A percentile compares a stretch with the other conserved stretches of the same genome.
Conservation (phyloP, 2,888 invertebrate species). For the Harpagoxenus sublaevis region DNA sequence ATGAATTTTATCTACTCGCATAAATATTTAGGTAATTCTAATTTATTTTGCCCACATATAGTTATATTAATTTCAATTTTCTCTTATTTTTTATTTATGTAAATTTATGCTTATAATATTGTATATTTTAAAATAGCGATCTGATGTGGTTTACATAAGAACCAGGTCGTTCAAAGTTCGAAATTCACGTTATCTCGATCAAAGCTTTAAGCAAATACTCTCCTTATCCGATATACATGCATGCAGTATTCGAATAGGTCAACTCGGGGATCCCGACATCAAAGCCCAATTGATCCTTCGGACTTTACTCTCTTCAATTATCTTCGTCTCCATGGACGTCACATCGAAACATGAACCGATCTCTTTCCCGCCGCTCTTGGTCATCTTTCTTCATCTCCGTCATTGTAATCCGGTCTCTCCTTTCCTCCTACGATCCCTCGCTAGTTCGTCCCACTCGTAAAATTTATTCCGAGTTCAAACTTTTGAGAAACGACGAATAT, state of each 20-base stretch:
- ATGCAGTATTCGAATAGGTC: neutral
- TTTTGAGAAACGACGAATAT: constrained; percentile 40
- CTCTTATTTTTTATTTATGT: neutral
- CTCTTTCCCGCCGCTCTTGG: neutral
- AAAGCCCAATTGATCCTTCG: neutral
- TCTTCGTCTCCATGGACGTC: neutral
- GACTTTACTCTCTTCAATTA: neutral
- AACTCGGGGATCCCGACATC: neutral
- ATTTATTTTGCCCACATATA: neutral
- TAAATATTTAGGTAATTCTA: neutral
- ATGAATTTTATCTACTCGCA: neutral
- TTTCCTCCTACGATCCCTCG: neutral
- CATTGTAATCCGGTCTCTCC: neutral
- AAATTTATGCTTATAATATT: neutral
- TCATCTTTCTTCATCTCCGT: neutral
- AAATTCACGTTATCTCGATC: constrained; percentile 4
- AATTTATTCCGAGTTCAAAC: constrained; percentile 33
- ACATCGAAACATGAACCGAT: neutral
- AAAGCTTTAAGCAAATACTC: constrained; percentile 31
- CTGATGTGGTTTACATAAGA: neutral
- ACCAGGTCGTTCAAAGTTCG: neutral
- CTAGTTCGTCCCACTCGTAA: neutral
- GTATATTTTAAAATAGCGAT: neutral
- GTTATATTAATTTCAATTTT: neutral
- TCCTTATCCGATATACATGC: constrained; percentile 6